Evolutionary conservation across 2,113 vertebrate species (phyloP), one percentile per base, ranked within the genome.

Genomic region (Polyodon spathula): DNA sequence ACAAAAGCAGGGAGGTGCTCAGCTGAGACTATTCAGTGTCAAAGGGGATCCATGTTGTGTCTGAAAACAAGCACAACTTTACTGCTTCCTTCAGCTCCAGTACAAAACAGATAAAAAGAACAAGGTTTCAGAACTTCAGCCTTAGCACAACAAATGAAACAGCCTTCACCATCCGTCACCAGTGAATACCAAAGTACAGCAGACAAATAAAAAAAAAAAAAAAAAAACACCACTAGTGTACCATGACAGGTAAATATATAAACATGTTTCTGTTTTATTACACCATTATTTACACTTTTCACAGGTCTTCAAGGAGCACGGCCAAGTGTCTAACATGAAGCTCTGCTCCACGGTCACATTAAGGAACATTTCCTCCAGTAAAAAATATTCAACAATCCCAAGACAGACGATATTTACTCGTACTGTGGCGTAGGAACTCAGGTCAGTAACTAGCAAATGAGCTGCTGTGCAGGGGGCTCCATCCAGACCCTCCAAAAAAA

Each of bases 241-340:
- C 84, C 76, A 79, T 78, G 81, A 87, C 84, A 85, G 82, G 79
- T 84, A 83, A 87, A 87, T 85, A 86, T 81, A 87, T 85, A 87
- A 85, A 87, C 86, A 82, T 77, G 78, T 79, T 78, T 71, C 73
- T 78, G 80, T 84, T 84, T 87, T 86, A 84, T 81, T 82, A 85
- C 84, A 85, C 88, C 85, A 89, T 82, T 93, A 94, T 94, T 87
- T 94, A 95, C 92, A 94, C 75, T 90, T 91, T 91, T 89, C 88
- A 93, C 89, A 95, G 83, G 86, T 76, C 77, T 87, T 84, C 80
- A 71, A 57, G 73, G 72, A 73, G 74, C 69, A 81, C 78, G 74
- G 76, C 82, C 79, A 78, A 74, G 68, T 78, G 71, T 74, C 59
- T 68, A 70, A 79, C 71, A 71, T 46, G 78, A 85, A 82, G 82